phyloP scores from a whole-genome alignment of 2,888 invertebrate species.

The Drosophila demipolita region DNA sequence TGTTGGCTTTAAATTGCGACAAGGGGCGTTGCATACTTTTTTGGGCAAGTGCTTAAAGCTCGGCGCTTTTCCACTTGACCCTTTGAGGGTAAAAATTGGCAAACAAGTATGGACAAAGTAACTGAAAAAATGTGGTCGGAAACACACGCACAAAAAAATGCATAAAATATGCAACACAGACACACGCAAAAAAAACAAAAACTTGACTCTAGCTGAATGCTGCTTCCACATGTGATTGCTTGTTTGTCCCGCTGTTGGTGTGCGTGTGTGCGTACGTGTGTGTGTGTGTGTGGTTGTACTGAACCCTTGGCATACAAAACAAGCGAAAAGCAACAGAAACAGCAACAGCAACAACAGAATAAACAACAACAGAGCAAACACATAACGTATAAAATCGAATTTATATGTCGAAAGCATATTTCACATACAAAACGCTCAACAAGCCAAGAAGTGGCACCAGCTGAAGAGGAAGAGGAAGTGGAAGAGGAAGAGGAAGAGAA shows the following conservation, averaged over 20 bases:
- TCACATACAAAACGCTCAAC: conserved; percentile 61
- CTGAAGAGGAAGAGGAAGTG: background rate
- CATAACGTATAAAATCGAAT: conserved; percentile 78
- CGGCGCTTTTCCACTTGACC: conserved; percentile 12
- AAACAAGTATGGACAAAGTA: conserved; percentile 20
- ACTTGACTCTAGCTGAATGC: conserved; percentile 23
- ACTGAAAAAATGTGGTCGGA: conserved; percentile 11
- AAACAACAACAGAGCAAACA: conserved; percentile 56
- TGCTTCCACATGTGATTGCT: conserved; percentile 43
- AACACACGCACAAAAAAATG: conserved; percentile 23
- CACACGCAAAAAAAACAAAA: conserved; percentile 12
- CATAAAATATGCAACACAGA: conserved; percentile 51
- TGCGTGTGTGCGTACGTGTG: conserved; percentile 9
- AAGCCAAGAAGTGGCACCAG: conserved; percentile 19
- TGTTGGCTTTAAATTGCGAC: conserved; percentile 35
- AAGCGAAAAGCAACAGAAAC: conserved; percentile 51
- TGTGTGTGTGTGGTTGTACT: conserved; percentile 23
- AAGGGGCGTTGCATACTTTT: conserved; percentile 24
- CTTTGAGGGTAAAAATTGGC: conserved; percentile 15
- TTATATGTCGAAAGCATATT: conserved; percentile 77
- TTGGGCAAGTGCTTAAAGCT: conserved; percentile 20
- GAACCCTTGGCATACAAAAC: conserved; percentile 68
- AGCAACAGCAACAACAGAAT: conserved; percentile 40
- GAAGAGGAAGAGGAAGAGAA: background rate
- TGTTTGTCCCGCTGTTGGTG: conserved; percentile 20